Evolutionary conservation across 2,888 invertebrate species (phyloP), one percentile per base, ranked within the genome.

Genomic region (Agrochola litura): DNA sequence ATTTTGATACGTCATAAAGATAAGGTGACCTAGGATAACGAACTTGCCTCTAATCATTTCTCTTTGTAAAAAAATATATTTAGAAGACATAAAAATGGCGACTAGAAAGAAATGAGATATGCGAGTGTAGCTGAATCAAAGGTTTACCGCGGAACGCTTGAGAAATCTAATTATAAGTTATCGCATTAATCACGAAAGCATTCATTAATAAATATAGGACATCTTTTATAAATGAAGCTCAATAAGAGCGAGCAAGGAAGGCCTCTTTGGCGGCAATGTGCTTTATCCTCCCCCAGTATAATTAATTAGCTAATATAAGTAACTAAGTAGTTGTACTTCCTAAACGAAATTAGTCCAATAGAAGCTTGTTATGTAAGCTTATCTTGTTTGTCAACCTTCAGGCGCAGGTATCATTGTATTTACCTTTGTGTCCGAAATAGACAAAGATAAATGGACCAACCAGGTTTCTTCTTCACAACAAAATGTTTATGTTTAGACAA

Each of bases 1-100:
- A 81, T 86, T 86, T 81, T 77, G 89, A 90, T 91, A 89, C 89
- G 89, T 89, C 89, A 90, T 92, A 90, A 89, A 91, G 91, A 91
- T 92, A 92, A 90, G 86, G 69, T 68, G 79, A 88, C 54, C 46
- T 14, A 60, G 54, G 54, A 72, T 79, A 64, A 75, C 25, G 58
- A 84, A 90, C 83, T 88, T 80, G 70, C 86, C 56, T 71, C n/a
- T 56, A 63, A 72, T 69, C 82, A 73, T 16, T 61, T 66, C n/a
- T 49, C 43, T 74, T 54, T 49, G 46, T 56, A 54, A 46, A 46
- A 68, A 49, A 3, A 19, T 22, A 25, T 49, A n/a, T 72, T 37
- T 64, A 54, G 54, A 68, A 60, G 6, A 68, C 37, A 46, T 60
- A 14, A 19, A 68, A 41, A 74, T 69, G 14, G 25, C 12, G 37